Percentiles rank a stretch among this genome's conserved stretches.
phyloP scores from a whole-genome alignment of 2,888 invertebrate species.

The Cryptocephalus primarius region DNA sequence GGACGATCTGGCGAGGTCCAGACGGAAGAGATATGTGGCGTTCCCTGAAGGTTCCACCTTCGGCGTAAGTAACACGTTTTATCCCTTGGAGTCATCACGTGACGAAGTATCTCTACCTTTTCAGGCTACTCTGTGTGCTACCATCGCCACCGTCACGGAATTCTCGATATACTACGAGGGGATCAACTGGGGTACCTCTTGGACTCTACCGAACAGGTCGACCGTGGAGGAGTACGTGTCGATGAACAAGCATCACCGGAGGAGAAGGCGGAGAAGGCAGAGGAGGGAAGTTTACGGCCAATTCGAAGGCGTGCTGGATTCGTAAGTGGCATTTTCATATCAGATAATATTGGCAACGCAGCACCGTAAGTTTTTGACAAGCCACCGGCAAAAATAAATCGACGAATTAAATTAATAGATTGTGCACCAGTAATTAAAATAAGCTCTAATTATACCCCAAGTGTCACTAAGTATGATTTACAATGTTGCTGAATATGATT shows the following conservation, averaged over 20 bases:
- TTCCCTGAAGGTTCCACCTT: slow-evolving; percentile 58
- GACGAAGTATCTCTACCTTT: slow-evolving; percentile 13
- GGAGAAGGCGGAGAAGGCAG: slow-evolving; percentile 17
- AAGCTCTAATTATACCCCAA: too few relatives aligned
- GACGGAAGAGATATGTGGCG: slow-evolving; percentile 52
- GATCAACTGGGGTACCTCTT: slow-evolving; percentile 63
- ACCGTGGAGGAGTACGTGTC: slow-evolving; percentile 5
- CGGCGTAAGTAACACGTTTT: slow-evolving; percentile 38
- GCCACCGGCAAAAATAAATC: too few relatives aligned
- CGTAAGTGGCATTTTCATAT: too few relatives aligned
- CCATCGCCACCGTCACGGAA: slow-evolving; percentile 42
- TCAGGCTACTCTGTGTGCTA: slow-evolving; percentile 46
- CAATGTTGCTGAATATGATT: background rate
- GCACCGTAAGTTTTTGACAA: too few relatives aligned
- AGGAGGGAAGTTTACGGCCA: slow-evolving; percentile 19
- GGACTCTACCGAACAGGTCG: slow-evolving; percentile 59
- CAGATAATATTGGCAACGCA: too few relatives aligned
- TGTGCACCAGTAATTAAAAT: too few relatives aligned
- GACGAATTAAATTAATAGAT: too few relatives aligned
- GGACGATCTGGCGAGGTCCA: slow-evolving; percentile 26
- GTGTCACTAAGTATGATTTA: background rate
- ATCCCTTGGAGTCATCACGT: background rate
- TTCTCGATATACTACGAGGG: slow-evolving; percentile 53
- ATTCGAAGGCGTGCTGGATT: slow-evolving; percentile 18
- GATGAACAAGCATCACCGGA: slow-evolving; percentile 2